A percentile compares a stretch with the other conserved stretches of the same genome.
Evolutionary conservation across 1,140 invertebrate genomes (phyloP).

Genomic region (Drosophila bifasciata): DNA sequence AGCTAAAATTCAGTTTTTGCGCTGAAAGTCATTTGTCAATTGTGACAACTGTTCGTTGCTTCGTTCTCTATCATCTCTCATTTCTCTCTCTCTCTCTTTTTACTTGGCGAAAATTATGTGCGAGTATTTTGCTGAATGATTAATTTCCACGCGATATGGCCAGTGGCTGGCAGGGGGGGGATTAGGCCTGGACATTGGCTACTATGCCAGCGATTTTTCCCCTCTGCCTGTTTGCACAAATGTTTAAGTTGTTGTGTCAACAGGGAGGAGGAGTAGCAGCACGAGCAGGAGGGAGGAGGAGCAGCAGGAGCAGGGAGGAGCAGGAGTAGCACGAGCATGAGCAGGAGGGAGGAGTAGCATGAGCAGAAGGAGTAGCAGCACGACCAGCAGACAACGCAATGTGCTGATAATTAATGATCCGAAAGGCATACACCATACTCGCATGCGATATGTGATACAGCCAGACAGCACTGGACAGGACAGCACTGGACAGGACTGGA

Average conservation of each 20-base stretch:
- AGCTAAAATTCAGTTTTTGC: conserved; percentile 44
- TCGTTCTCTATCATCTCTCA: background rate
- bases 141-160: conserved; percentile 53
- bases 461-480: no score
- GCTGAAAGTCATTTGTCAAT: conserved; percentile 54
- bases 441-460: conserved; percentile 24
- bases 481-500: no score
- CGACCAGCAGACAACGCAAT: conserved; percentile 31
- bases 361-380: background rate
- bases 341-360: conserved; percentile 10
- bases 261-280: conserved; percentile 23
- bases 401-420: conserved; percentile 74
- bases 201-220: conserved; percentile 10
- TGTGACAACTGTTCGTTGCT: conserved; percentile 24
- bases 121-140: conserved; percentile 30
- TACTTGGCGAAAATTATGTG: conserved; percentile 24
- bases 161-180: conserved; percentile 36
- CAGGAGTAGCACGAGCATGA: background rate
- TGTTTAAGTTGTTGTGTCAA: conserved; percentile 78
- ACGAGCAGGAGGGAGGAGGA: conserved; percentile 50
- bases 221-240: conserved; percentile 63
- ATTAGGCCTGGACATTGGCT: conserved; percentile 56
- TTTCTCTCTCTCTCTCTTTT: background rate
- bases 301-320: no score
- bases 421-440: conserved; percentile 25